These are phyloP conservation scores for Schlechtendalia chinensis DNA, from an alignment of 1,140 invertebrate genomes.

Conservation along the genomic window DNA sequence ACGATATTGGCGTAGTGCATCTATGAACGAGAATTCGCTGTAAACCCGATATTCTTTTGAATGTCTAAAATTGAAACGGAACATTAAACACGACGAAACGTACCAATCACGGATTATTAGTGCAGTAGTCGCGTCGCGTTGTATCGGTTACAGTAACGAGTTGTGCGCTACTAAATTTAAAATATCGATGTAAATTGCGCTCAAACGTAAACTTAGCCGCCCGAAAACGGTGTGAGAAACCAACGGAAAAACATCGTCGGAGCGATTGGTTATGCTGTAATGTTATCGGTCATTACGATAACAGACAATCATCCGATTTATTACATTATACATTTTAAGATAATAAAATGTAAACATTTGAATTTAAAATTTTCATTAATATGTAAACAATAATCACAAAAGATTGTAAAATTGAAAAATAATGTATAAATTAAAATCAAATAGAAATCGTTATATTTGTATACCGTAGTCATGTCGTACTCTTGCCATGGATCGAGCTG, in stretches of 20 bases:
- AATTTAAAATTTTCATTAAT: not conserved
- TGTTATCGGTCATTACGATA: not conserved
- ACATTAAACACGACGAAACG: not conserved
- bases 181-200: constrained; percentile 27
- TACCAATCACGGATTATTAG: not conserved
- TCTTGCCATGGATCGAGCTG: too few species aligned
- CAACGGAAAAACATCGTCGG: not conserved
- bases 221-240: not conserved
- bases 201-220: not conserved
- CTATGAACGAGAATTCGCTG: not conserved
- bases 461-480: too few species aligned
- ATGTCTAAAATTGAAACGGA: not conserved
- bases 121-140: not conserved
- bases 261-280: not conserved
- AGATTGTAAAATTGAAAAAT: too few species aligned
- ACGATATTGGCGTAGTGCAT: not conserved
- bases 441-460: too few species aligned
- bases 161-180: constrained; percentile 25
- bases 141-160: constrained; percentile 4
- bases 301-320: constrained; percentile 1
- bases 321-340: not conserved
- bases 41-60: not conserved
- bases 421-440: too few species aligned
- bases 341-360: constrained; percentile 15
- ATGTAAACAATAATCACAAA: too few species aligned